Conservation (phyloP, 2,888 invertebrate species). For the Alloscopus bannaensis region DNA sequence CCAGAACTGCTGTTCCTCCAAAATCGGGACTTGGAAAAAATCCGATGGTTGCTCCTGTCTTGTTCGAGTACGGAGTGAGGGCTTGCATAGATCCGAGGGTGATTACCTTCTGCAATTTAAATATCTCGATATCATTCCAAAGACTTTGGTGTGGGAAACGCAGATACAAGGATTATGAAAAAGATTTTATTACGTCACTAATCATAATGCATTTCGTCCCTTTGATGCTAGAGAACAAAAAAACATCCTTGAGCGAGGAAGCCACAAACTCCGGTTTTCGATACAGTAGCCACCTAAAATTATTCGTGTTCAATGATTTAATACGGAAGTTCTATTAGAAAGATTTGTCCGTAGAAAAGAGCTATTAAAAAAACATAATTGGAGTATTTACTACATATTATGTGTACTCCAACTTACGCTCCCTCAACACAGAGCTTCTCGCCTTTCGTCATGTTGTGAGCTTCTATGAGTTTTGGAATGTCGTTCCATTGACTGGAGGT, state of each 20-base stretch:
- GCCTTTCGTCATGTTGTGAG: background rate
- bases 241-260: background rate
- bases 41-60: background rate
- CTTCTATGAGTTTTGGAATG: background rate
- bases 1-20: background rate
- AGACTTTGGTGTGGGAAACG: no score
- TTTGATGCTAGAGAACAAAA: background rate
- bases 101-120: no score
- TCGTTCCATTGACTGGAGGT: background rate
- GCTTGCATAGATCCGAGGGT: background rate
- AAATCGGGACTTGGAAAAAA: background rate
- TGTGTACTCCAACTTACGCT: background rate
- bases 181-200: background rate
- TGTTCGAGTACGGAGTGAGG: background rate
- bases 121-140: no score
- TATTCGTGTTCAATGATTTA: background rate
- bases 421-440: slow-evolving; percentile 1
- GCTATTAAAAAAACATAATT: no score
- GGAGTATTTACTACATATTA: background rate
- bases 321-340: background rate
- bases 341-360: background rate
- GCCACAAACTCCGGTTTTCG: background rate
- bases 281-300: slow-evolving; percentile 29
- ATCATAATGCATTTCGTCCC: background rate
- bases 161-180: no score